Percentiles rank a stretch among this genome's conserved stretches.
Evolutionary conservation across 1,140 invertebrate genomes (phyloP).

Genomic region (Zophobas morio): DNA sequence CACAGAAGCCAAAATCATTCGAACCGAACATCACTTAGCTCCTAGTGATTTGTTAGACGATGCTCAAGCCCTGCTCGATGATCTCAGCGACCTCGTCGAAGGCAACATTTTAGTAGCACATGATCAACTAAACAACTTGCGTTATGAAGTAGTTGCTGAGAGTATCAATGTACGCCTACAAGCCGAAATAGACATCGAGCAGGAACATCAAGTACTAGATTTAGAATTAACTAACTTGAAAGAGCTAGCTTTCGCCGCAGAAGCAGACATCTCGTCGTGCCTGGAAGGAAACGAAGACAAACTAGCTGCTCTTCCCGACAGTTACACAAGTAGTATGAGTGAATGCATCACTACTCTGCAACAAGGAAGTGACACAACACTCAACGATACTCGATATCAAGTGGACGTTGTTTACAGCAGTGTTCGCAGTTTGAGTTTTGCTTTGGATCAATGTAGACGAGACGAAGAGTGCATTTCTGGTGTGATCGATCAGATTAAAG

Average conservation of each 20-base stretch:
- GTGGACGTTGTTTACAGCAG: neutral
- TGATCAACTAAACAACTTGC: neutral
- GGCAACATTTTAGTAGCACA: neutral
- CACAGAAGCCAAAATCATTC: too few relatives aligned
- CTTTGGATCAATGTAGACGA: neutral
- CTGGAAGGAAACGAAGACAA: neutral
- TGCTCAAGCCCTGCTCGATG: slow-evolving; percentile 1
- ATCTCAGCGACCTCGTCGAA: neutral
- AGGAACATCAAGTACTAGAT: neutral
- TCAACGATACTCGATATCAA: neutral
- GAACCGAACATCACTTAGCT: neutral
- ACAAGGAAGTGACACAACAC: neutral
- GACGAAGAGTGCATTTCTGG: neutral
- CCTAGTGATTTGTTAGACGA: neutral
- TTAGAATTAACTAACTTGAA: neutral
- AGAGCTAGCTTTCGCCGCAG: neutral
- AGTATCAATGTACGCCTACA: neutral
- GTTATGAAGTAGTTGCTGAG: neutral
- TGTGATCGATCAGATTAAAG: slow-evolving; percentile 3
- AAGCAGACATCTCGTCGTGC: neutral
- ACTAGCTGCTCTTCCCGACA: neutral
- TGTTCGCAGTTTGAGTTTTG: neutral
- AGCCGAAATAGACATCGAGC: neutral
- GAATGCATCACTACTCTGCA: neutral
- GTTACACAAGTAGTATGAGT: neutral